Percentiles rank a stretch among this genome's conserved stretches.
These are phyloP conservation scores for Sebastiscus tertius DNA, from an alignment of 2,797 vertebrate species.

Conservation along the genomic window DNA sequence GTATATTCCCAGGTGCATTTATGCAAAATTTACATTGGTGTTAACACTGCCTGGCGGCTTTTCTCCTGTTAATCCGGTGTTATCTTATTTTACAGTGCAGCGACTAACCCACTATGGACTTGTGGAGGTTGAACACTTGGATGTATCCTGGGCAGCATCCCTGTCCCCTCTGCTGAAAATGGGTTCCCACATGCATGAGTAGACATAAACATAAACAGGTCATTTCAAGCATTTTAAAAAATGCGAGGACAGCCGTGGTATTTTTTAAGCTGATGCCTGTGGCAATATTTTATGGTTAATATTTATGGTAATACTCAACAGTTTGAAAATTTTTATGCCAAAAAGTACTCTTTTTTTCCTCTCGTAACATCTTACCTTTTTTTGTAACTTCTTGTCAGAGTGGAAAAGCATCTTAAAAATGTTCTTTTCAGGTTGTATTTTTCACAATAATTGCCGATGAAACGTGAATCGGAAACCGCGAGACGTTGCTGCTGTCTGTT, in stretches of 20 bases:
- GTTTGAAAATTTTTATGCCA: too few relatives aligned
- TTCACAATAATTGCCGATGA: neutral
- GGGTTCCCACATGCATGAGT: neutral
- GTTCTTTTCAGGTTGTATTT: neutral
- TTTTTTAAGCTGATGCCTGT: neutral
- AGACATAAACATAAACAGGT: neutral
- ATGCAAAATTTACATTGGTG: neutral
- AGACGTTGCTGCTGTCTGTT: neutral
- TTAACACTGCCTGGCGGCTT: neutral
- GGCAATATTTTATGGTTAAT: neutral
- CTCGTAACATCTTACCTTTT: neutral
- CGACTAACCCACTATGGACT: neutral
- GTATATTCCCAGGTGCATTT: neutral
- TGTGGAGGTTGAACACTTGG: neutral
- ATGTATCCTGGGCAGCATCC: too few relatives aligned
- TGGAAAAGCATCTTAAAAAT: neutral
- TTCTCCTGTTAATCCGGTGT: neutral
- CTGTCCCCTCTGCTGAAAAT: neutral
- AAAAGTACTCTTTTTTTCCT: neutral
- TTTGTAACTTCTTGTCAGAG: neutral
- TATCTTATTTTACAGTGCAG: neutral
- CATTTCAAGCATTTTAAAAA: too few relatives aligned
- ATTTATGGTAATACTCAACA: neutral
- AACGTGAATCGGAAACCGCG: neutral
- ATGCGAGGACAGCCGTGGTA: neutral